Conservation (phyloP, 1,140 invertebrate genomes). For the Vanessa atalanta region DNA sequence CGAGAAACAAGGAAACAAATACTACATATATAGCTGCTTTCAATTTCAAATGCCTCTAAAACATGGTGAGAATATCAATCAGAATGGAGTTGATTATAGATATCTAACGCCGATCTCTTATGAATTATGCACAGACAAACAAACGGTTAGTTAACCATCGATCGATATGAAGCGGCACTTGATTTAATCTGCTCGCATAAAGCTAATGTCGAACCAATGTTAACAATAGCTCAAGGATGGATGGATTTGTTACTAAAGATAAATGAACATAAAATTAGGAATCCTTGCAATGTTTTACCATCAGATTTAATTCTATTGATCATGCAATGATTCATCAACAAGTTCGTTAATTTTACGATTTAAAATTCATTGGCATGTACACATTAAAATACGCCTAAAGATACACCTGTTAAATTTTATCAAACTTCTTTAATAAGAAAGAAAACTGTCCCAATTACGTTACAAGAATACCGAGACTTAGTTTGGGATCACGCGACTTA, state of each 20-base stretch:
- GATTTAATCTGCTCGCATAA: conserved; percentile 61
- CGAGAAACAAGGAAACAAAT: neutral
- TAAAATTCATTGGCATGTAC: no score
- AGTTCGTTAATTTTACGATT: no score
- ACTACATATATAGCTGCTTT: neutral
- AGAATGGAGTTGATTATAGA: neutral
- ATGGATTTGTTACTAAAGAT: conserved; percentile 26
- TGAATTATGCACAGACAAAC: conserved; percentile 32
- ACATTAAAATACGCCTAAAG: no score
- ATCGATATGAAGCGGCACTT: conserved; percentile 61
- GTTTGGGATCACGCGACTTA: conserved; percentile 43
- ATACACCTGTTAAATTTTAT: neutral
- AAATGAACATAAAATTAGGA: conserved; percentile 1
- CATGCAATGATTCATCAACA: no score
- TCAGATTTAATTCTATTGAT: neutral
- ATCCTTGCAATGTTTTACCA: neutral
- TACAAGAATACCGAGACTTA: conserved; percentile 37
- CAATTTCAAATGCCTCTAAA: neutral
- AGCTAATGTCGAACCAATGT: conserved; percentile 57
- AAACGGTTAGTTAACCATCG: conserved; percentile 54
- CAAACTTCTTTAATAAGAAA: conserved; percentile 27
- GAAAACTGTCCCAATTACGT: conserved; percentile 37
- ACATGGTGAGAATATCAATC: conserved; percentile 4
- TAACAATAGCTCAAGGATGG: conserved; percentile 63
- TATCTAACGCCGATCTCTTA: conserved; percentile 20